Evolutionary conservation across 1,140 invertebrate species (phyloP).

Genomic region (Helicoverpa zea): DNA sequence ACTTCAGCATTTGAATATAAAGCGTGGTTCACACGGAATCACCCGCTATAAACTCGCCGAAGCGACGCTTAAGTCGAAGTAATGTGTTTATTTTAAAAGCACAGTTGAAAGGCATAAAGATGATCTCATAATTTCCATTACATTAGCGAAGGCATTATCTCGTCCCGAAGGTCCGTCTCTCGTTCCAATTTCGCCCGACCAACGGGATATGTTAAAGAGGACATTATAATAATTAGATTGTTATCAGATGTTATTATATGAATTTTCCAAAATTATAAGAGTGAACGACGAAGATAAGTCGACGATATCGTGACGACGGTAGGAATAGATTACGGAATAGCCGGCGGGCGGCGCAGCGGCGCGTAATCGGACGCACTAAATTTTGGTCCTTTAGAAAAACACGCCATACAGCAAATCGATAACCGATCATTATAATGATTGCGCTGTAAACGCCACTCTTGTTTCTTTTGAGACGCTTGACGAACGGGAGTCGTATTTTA

Average conservation of each 20-base stretch:
- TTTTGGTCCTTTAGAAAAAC: conserved; percentile 79
- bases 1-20: conserved; percentile 60
- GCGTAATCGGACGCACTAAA: conserved; percentile 76
- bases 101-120: conserved; percentile 74
- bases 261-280: conserved; percentile 84
- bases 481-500: conserved; percentile 79
- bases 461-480: conserved; percentile 72
- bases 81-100: conserved; percentile 83
- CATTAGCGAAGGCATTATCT: conserved; percentile 76
- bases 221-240: conserved; percentile 86
- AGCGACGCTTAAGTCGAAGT: conserved; percentile 64
- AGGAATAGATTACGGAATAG: conserved; percentile 78
- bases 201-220: conserved; percentile 84
- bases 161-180: conserved; percentile 62
- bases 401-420: conserved; percentile 82
- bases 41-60: conserved; percentile 58
- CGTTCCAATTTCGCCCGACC: conserved; percentile 75
- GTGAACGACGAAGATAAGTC: conserved; percentile 70
- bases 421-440: conserved; percentile 85
- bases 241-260: conserved; percentile 85
- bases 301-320: conserved; percentile 79
- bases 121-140: conserved; percentile 78
- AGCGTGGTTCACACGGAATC: conserved; percentile 57
- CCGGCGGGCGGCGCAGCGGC: conserved; percentile 69
- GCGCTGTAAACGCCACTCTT: conserved; percentile 75